phyloP scores from a whole-genome alignment of 2,113 vertebrate species.

The Seriola aureovittata region DNA sequence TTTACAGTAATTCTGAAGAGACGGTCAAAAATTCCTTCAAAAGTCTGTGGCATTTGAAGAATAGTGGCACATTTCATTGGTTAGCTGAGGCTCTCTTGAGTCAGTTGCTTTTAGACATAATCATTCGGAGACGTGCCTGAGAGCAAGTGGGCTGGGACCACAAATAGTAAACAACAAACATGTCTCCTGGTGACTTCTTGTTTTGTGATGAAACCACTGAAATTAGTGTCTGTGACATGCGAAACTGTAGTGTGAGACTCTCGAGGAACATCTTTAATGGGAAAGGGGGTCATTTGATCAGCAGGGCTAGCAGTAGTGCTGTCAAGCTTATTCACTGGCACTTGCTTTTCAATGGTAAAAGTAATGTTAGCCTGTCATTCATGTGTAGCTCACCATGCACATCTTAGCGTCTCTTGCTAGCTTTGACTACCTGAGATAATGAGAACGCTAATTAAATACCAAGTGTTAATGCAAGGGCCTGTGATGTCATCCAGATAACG shows the following conservation, averaged over 20 bases:
- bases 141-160: not conserved
- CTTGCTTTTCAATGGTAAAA: too few species aligned
- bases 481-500: too few species aligned
- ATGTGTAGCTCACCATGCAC: too few species aligned
- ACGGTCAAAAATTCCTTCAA: not conserved
- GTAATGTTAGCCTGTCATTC: too few species aligned
- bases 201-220: not conserved
- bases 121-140: not conserved
- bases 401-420: too few species aligned
- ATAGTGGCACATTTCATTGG: not conserved
- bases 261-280: not conserved
- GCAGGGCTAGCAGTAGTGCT: too few species aligned
- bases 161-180: not conserved
- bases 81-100: not conserved
- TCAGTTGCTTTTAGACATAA: not conserved
- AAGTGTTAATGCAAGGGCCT: too few species aligned
- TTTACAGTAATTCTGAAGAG: slow-evolving; percentile 10
- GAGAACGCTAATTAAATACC: too few species aligned
- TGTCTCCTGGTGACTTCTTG: not conserved
- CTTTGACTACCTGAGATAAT: too few species aligned
- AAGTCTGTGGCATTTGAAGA: not conserved
- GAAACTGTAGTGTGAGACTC: too few species aligned
- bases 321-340: too few species aligned
- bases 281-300: too few species aligned
- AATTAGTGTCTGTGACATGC: not conserved